Percentiles rank a stretch among this genome's conserved stretches.
Evolutionary conservation across 1,140 invertebrate genomes (phyloP).

Genomic region (Leptonema lineaticorne): DNA sequence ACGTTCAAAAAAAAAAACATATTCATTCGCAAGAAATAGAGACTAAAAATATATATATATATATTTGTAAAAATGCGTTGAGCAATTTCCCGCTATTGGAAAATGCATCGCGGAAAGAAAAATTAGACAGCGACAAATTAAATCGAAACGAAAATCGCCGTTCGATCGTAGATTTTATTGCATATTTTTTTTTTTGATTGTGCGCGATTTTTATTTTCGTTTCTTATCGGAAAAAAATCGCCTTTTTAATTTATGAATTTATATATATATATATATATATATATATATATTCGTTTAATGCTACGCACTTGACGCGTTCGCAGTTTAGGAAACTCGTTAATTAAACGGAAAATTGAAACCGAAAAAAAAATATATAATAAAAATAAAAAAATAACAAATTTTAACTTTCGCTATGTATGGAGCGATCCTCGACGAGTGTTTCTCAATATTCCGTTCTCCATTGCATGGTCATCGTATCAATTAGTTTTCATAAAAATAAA

Average conservation of each 20-base stretch:
- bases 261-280: no score
- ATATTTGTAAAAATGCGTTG: not conserved
- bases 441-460: conserved; percentile 21
- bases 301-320: no score
- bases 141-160: not conserved
- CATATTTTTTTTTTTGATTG: not conserved
- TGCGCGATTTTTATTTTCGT: not conserved
- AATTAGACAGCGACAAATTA: conserved; percentile 6
- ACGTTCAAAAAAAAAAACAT: no score
- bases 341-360: not conserved
- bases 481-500: conserved; percentile 18
- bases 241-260: no score
- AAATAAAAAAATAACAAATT: conserved; percentile 2
- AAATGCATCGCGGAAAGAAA: not conserved
- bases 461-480: conserved; percentile 24
- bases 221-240: no score
- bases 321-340: not conserved
- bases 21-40: not conserved
- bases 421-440: conserved; percentile 6
- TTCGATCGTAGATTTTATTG: not conserved
- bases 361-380: not conserved
- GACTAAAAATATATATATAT: no score
- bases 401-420: no score
- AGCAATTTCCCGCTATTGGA: conserved; percentile 5
- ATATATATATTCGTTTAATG: no score